These are phyloP conservation scores for Catharus fuscescens DNA, from an alignment of 2,113 vertebrate species.

Conservation along the genomic window DNA sequence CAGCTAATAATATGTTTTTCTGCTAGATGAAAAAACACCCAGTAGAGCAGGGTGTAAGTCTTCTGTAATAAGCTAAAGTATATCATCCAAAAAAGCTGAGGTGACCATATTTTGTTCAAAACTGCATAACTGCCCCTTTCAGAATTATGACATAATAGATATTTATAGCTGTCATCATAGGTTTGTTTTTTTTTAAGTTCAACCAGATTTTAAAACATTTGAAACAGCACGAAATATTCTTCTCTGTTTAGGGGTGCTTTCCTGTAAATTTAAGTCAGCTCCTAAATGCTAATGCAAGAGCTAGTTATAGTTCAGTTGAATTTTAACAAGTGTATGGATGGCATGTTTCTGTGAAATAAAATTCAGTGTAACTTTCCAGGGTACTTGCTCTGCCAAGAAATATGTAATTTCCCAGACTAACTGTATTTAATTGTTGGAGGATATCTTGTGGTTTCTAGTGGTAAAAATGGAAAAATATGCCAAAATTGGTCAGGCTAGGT, in stretches of 20 bases:
- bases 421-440: slow-evolving; percentile 19
- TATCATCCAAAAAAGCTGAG: slow-evolving; percentile 24
- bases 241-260: slow-evolving; percentile 18
- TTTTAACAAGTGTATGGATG: slow-evolving; percentile 71
- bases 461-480: slow-evolving; percentile 13
- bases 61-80: slow-evolving; percentile 23
- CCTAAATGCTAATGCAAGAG: slow-evolving; percentile 64
- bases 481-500: not conserved
- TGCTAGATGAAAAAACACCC: not conserved
- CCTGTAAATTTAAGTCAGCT: slow-evolving; percentile 40
- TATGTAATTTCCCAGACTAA: slow-evolving; percentile 63
- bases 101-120: slow-evolving; percentile 50
- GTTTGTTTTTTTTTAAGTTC: not conserved
- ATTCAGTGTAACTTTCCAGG: slow-evolving; percentile 64
- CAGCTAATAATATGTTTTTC: not conserved
- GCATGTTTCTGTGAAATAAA: slow-evolving; percentile 41
- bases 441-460: slow-evolving; percentile 31
- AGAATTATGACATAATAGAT: not conserved
- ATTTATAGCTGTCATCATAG: slow-evolving; percentile 22
- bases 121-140: slow-evolving; percentile 44
- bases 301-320: slow-evolving; percentile 65
- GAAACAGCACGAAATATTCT: not conserved
- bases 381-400: slow-evolving; percentile 62
- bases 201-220: slow-evolving; percentile 6
- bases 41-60: not conserved